phyloP scores from a whole-genome alignment of 2,797 vertebrate genomes.

The Hyperoplus lanceolatus region DNA sequence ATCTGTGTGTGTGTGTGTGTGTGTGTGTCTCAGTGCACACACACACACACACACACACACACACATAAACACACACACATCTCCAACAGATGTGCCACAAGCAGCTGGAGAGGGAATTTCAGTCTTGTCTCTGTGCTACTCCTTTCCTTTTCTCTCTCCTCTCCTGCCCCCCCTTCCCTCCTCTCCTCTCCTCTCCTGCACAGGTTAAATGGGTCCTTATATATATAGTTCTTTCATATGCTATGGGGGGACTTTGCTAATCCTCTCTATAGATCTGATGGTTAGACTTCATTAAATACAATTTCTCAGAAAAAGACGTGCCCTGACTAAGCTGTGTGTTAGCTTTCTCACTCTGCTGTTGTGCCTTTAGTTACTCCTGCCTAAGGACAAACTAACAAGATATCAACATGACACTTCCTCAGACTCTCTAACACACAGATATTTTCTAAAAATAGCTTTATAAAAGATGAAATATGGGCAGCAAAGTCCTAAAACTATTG shows the following conservation, averaged over 20 bases:
- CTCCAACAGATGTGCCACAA: constrained; percentile 71
- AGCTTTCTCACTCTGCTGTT: constrained; percentile 41
- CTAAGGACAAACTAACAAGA: constrained; percentile 27
- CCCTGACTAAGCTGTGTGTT: constrained; percentile 49
- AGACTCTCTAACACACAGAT: constrained; percentile 10
- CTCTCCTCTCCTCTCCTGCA: constrained; percentile 21
- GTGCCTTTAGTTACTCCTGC: constrained; percentile 51
- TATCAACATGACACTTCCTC: constrained; percentile 28
- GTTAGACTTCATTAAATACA: constrained; percentile 71
- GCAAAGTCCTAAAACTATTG: constrained; percentile 45
- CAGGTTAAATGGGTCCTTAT: constrained; percentile 35
- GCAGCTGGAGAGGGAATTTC: constrained; percentile 78
- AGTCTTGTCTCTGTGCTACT: constrained; percentile 61
- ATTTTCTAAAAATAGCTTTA: constrained; percentile 26
- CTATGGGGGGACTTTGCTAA: constrained; percentile 55
- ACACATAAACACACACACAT: constrained; percentile 52
- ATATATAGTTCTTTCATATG: constrained; percentile 58
- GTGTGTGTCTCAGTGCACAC: constrained; percentile 30
- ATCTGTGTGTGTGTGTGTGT: constrained; percentile 34
- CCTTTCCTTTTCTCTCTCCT: not conserved
- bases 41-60: constrained; percentile 50
- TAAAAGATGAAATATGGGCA: constrained; percentile 33
- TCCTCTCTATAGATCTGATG: constrained; percentile 69
- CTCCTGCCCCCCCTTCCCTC: not conserved
- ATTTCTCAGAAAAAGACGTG: constrained; percentile 59